Percentiles rank a stretch among this genome's conserved stretches.
phyloP scores from a whole-genome alignment of 2,113 vertebrate species.

The Tragelaphus strepsiceros region DNA sequence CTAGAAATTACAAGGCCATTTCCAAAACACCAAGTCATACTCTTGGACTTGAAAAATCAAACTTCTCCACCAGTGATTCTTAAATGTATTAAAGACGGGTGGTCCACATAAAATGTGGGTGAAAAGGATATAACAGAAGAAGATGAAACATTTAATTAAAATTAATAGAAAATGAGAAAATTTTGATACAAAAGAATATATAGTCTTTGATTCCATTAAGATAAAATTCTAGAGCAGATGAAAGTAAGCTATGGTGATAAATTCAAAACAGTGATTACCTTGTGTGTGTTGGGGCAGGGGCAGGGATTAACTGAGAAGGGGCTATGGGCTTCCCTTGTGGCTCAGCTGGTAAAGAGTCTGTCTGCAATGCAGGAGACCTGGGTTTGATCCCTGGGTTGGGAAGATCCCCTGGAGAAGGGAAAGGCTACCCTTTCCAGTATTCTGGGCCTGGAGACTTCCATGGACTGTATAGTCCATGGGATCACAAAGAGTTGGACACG shows the following conservation, averaged over 20 bases:
- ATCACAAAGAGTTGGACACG: background rate
- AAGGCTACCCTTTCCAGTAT: background rate
- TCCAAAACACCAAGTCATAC: background rate
- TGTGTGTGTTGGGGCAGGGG: background rate
- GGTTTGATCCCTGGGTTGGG: background rate
- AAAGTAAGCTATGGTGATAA: background rate
- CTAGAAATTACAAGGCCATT: background rate
- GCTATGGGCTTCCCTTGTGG: background rate
- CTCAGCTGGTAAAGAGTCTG: background rate
- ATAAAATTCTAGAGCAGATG: background rate
- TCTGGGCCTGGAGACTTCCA: background rate
- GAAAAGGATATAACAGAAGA: background rate
- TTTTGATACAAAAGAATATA: background rate
- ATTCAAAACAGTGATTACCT: background rate
- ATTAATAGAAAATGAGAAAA: background rate
- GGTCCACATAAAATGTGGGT: background rate
- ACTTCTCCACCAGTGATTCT: background rate
- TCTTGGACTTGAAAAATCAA: conserved; percentile 23
- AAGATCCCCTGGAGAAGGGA: background rate
- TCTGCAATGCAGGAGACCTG: background rate
- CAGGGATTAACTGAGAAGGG: background rate
- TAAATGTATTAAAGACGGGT: background rate
- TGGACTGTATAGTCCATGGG: background rate
- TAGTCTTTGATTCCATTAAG: background rate
- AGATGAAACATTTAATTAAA: background rate